Conservation (phyloP, 2,888 invertebrate genomes). For the Phrixothrix hirtus region DNA sequence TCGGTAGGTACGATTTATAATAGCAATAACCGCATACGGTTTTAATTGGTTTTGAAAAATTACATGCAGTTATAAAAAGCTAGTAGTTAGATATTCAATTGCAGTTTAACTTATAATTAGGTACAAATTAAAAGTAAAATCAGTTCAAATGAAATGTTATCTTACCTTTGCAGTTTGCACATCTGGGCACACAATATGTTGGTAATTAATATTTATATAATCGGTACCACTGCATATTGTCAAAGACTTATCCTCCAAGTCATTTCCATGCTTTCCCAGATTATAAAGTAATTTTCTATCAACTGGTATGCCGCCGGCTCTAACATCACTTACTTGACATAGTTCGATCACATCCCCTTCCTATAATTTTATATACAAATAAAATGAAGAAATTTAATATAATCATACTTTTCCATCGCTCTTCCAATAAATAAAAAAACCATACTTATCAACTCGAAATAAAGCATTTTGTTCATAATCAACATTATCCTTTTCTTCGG, state of each 20-base stretch:
- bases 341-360: conserved; percentile 98
- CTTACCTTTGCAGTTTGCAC: conserved; percentile 90
- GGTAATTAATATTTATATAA: conserved; percentile 98
- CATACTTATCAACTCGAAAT: conserved; percentile 96
- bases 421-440: conserved; percentile 98
- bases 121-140: conserved; percentile 4
- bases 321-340: conserved; percentile 96
- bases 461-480: conserved; percentile 85
- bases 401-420: conserved; percentile 90
- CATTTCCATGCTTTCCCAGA: conserved; percentile 79
- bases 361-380: no score
- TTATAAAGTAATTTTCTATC: conserved; percentile 80
- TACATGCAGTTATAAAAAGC: no score
- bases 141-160: background rate
- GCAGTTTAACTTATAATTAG: conserved; percentile 3
- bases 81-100: no score
- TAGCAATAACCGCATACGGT: no score
- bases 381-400: no score
- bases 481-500: conserved; percentile 93
- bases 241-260: conserved; percentile 88
- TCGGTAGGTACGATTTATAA: no score
- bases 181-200: conserved; percentile 94
- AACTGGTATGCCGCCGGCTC: conserved; percentile 91
- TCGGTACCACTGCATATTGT: conserved; percentile 98
- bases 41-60: no score